Evolutionary conservation across 1,140 invertebrate genomes (phyloP), one percentile per base, ranked within the genome.

Genomic region (Nymphalis io): DNA sequence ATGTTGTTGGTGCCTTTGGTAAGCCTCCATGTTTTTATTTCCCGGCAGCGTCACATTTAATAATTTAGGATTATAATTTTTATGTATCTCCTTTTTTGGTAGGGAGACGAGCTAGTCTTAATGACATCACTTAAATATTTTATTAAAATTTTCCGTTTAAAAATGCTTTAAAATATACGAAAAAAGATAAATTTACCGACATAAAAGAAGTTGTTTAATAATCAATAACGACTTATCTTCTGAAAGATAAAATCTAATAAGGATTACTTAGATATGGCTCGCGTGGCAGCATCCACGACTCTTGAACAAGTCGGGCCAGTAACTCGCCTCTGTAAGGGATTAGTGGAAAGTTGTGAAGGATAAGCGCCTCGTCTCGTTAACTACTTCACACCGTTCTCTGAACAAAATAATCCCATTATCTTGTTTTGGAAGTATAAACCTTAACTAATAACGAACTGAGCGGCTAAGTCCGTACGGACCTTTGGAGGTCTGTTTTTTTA

Each of bases 301-400:
- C 60, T 44, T 16, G 20, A 68, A 61, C 67, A 68, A 62, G 48
- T 68, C 40, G 20, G 44, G 46, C 23, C 11, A 62, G 40, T 12
- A 44, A 61, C 58, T 57, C 60, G 44, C 48, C 60, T 68, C 67
- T 62, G 60, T 61, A 38, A 57, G 23, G 60, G 59, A 68, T 68
- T 68, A 68, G 48, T 23, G 18, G 60, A 68, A 68, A 68, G 67
- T 68, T 68, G 46, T 16, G 60, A 57, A 57, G 67, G 67, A 46
- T 68, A 68, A 68, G 67, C 60, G 67, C 44, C 67, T 16, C 48
- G 48, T 58, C 60, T 68, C 60, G 67, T 68, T 62, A 62, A 68
- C 59, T 68, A 62, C 59, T 68, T 68, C 51, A 38, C 67, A 57
- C 46, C 51, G 67, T 57, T 33, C 48, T 46, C 33, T 55, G 67